phyloP scores from a whole-genome alignment of 2,888 invertebrate genomes.

The Tenthredo distinguenda region DNA sequence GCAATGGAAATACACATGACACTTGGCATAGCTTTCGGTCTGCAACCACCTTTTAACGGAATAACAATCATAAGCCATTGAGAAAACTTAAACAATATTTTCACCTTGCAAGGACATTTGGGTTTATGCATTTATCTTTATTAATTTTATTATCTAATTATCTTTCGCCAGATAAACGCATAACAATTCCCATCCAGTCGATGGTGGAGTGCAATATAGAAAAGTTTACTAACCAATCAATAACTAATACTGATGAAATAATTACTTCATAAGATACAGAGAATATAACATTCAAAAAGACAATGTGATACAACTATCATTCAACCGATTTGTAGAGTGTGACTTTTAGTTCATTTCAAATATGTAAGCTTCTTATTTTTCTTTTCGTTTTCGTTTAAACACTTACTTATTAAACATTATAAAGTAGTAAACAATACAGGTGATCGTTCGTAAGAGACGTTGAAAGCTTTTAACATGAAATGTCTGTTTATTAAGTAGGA shows the following conservation, averaged over 20 bases:
- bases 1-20: constrained; percentile 11
- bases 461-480: constrained; percentile 1
- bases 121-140: constrained; percentile 15
- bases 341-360: constrained; percentile 28
- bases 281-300: constrained; percentile 27
- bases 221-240: constrained; percentile 44
- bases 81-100: constrained; percentile 22
- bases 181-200: neutral
- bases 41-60: neutral
- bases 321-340: constrained; percentile 47
- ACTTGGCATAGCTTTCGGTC: neutral
- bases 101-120: constrained; percentile 10
- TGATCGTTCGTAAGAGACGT: neutral
- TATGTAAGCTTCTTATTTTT: neutral
- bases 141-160: neutral
- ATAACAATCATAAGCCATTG: constrained; percentile 16
- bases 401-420: constrained; percentile 4
- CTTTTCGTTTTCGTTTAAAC: neutral
- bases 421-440: constrained; percentile 3
- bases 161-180: constrained; percentile 10
- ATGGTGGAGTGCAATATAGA: constrained; percentile 13
- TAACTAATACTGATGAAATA: constrained; percentile 48
- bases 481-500: neutral
- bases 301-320: constrained; percentile 27
- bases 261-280: constrained; percentile 35